Conservation (phyloP, 2,113 vertebrate genomes). For the Gnathonemus echidnorhynchus region DNA sequence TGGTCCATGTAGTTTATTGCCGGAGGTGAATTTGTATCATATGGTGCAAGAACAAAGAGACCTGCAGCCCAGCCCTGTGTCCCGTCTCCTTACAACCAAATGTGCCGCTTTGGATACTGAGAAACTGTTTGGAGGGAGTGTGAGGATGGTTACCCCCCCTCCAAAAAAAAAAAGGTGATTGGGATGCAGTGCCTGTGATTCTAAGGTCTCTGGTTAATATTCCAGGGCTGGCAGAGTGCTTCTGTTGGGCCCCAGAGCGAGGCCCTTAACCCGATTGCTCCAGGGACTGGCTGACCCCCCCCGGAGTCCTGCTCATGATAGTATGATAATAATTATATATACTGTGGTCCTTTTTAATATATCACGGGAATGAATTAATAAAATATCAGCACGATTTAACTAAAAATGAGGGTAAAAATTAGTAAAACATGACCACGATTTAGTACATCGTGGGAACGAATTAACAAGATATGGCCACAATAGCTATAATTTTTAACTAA, state of each 20-base stretch:
- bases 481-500: background rate
- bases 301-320: background rate
- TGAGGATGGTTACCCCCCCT: background rate
- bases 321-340: background rate
- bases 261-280: background rate
- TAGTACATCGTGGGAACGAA: background rate
- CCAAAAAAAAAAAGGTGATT: background rate
- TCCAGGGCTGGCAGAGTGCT: background rate
- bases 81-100: background rate
- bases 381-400: background rate
- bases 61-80: background rate
- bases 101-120: background rate
- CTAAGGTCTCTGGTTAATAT: background rate
- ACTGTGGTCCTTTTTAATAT: background rate
- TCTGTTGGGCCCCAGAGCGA: background rate
- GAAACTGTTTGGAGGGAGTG: background rate
- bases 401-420: background rate
- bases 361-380: background rate
- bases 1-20: background rate
- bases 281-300: background rate
- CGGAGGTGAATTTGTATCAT: background rate
- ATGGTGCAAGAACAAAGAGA: background rate
- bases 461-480: background rate
- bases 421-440: background rate
- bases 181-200: background rate